These are phyloP conservation scores for Archilochus colubris DNA, from an alignment of 2,113 vertebrate genomes.

Conservation along the genomic window DNA sequence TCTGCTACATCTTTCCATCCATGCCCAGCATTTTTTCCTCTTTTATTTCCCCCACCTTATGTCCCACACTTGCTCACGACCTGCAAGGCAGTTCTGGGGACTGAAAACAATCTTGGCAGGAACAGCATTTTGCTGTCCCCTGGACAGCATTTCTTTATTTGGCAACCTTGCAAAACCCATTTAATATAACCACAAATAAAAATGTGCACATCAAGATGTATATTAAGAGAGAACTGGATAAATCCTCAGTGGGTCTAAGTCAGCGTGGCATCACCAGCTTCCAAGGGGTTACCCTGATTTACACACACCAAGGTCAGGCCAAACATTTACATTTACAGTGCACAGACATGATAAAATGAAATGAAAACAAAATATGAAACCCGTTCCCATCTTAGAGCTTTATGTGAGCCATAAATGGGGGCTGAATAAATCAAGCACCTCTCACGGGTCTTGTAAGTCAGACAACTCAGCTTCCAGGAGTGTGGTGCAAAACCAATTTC, in stretches of 20 bases:
- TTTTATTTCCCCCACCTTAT: background rate
- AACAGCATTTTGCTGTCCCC: background rate
- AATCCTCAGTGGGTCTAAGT: background rate
- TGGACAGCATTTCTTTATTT: background rate
- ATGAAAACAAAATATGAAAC: slow-evolving; percentile 17
- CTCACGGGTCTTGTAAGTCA: background rate
- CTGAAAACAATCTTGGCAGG: background rate
- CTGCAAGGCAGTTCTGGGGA: background rate
- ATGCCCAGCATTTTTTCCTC: fast-evolving
- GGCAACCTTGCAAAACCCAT: background rate
- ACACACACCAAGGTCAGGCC: background rate
- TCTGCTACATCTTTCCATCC: background rate
- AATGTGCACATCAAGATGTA: background rate
- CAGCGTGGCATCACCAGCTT: background rate
- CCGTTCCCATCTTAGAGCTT: background rate
- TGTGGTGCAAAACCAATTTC: background rate
- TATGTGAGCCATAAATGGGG: background rate
- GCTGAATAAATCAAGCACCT: background rate
- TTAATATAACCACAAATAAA: slow-evolving; percentile 5
- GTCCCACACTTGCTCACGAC: background rate
- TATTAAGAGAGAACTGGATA: background rate
- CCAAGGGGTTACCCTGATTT: background rate
- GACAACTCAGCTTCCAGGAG: background rate
- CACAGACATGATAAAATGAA: slow-evolving; percentile 26
- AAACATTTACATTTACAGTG: background rate